Evolutionary conservation across 2,888 invertebrate species (phyloP), one percentile per base, ranked within the genome.

Genomic region (Crossocerus cetratus): DNA sequence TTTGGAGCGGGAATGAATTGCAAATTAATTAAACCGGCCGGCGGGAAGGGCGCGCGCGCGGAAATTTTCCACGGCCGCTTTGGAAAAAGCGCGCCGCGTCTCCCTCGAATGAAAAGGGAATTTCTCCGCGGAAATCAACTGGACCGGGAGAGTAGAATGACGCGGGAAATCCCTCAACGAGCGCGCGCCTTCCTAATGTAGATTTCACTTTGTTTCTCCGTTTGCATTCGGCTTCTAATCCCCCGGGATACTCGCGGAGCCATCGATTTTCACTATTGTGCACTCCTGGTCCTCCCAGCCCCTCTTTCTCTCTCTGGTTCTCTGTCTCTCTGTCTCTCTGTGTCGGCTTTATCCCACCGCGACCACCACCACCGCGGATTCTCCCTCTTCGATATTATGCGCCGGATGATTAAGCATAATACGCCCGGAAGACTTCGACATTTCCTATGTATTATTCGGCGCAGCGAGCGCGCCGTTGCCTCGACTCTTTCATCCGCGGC

Each of bases 121-220:
- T 32, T 32, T 32, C 32, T 32, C 32, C 11, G 8, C 32, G 32
- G 32, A 32, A 32, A 32, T 32, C 32, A 32, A 4, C 8, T 8
- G 32, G 32, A 32, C 32, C 11, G 8, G 8, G 32, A 32, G 32
- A 32, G 8, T 32, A 32, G 16, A 49, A 49, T 49, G 49, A 49
- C 14, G 49, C 49, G 16, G 49, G 49, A 49, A 49, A 49, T 49
- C 49, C 49, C 49, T 49, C 14, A 49, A 16, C 14, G 16, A 49
- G 49, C 16, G 14, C 49, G 14, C 14, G n/a, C 49, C 5, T 43
- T 49, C 16, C 49, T 49, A 49, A 49, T 49, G 49, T 49, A 49
- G 49, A 49, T 49, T 49, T 49, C 49, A 49, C 49, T 49, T 49
- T 49, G 49, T 49, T 49, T 49, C 49, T 49, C 49, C 16, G 49